Evolutionary conservation across 2,888 invertebrate genomes (phyloP).

Genomic region (Agonum fuliginosum): DNA sequence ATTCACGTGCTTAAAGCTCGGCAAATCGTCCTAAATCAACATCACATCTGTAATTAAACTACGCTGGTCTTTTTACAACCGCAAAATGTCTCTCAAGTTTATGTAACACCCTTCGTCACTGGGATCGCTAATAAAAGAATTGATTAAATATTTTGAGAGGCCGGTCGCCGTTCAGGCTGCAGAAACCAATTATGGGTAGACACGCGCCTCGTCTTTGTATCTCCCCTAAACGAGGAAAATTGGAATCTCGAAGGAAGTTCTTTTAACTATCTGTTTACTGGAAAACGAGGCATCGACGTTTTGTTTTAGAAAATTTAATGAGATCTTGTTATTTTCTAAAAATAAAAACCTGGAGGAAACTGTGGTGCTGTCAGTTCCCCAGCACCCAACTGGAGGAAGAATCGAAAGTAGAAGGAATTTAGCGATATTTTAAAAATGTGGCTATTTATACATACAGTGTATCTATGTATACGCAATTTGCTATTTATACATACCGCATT

Average conservation of each 20-base stretch:
- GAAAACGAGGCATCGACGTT: conserved; percentile 24
- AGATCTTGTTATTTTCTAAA: too few species aligned
- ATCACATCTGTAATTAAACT: too few species aligned
- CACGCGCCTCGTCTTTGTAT: conserved; percentile 21
- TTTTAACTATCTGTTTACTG: background rate
- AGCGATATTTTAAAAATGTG: too few species aligned
- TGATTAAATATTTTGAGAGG: conserved; percentile 51
- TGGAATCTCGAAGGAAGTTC: background rate
- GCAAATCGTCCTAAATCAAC: too few species aligned
- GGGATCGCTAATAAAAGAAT: conserved; percentile 41
- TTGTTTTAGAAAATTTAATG: conserved; percentile 17
- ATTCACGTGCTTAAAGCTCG: too few species aligned
- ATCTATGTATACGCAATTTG: too few species aligned
- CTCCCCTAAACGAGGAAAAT: conserved; percentile 33
- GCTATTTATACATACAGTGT: too few species aligned
- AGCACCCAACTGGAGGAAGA: too few species aligned
- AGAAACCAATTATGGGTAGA: conserved; percentile 33
- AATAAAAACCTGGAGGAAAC: too few species aligned
- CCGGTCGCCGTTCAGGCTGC: background rate
- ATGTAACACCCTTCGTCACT: background rate
- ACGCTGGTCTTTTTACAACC: background rate
- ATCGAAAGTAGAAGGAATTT: too few species aligned
- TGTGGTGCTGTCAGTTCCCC: too few species aligned
- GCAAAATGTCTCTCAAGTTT: background rate
- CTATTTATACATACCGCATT: too few species aligned